phyloP scores from a whole-genome alignment of 2,113 vertebrate species.

The Xenopus laevis region DNA sequence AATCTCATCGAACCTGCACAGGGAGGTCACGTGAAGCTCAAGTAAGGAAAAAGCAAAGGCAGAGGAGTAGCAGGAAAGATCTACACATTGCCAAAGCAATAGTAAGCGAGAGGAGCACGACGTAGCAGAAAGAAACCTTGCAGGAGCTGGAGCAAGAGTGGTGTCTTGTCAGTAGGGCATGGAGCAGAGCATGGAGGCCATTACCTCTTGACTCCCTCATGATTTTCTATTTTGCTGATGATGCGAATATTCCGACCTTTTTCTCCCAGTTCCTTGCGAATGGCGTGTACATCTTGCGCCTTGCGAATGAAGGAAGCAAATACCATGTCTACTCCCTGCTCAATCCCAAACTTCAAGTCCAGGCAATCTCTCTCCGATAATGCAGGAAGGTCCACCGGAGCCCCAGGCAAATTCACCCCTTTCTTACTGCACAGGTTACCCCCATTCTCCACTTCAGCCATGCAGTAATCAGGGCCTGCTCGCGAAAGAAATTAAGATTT shows the following conservation, averaged over 20 bases:
- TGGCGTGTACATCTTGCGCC: conserved; percentile 71
- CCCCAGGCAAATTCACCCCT: conserved; percentile 79
- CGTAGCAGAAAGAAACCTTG: not conserved
- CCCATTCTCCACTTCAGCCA: conserved; percentile 68
- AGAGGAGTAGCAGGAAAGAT: too few relatives aligned
- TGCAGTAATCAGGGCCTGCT: conserved; percentile 68
- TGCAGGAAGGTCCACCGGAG: conserved; percentile 68
- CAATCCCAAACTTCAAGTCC: conserved; percentile 78
- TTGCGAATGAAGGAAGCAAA: conserved; percentile 85
- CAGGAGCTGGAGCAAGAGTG: not conserved
- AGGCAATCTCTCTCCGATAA: conserved; percentile 70
- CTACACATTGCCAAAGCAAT: not conserved
- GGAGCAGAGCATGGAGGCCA: conserved; percentile 1
- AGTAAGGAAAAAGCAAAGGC: too few relatives aligned
- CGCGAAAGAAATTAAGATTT: too few relatives aligned
- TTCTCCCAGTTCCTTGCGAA: conserved; percentile 67
- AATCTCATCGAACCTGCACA: conserved; percentile 80
- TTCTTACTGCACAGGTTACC: conserved; percentile 76
- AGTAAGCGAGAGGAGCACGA: not conserved
- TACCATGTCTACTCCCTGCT: conserved; percentile 78
- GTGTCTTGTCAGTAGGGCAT: not conserved
- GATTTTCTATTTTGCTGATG: conserved; percentile 88
- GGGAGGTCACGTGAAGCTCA: not conserved
- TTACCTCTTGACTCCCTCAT: conserved; percentile 82
- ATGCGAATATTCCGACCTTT: conserved; percentile 72